Evolutionary conservation across 23 tunicate genomes (phyloP).

Genomic region (Halocynthia roretzi): DNA sequence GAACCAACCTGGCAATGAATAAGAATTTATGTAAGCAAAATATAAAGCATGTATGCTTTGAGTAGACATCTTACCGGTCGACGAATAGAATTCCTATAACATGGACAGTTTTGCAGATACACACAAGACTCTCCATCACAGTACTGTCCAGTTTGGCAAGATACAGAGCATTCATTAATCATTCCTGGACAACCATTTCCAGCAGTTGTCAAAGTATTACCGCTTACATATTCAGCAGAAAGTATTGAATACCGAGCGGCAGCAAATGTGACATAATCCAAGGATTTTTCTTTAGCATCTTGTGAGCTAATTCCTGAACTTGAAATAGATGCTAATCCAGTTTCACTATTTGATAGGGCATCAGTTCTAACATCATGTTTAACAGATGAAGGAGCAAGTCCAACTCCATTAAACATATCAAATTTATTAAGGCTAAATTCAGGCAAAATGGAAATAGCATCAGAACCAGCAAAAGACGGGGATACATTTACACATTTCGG

Average conservation of each 20-base stretch:
- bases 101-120: constrained; percentile 80
- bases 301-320: too few relatives aligned
- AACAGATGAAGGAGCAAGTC: too few relatives aligned
- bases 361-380: too few relatives aligned
- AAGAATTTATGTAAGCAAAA: background rate
- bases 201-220: constrained; percentile 11
- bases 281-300: background rate
- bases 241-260: constrained; percentile 51
- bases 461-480: too few relatives aligned
- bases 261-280: constrained; percentile 57
- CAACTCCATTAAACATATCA: too few relatives aligned
- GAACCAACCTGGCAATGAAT: constrained; percentile 58
- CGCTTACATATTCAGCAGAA: constrained; percentile 41
- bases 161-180: constrained; percentile 40
- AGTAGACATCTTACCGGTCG: constrained; percentile 54
- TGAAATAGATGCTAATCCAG: background rate
- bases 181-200: constrained; percentile 57
- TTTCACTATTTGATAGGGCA: background rate
- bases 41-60: background rate
- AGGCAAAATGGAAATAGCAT: too few relatives aligned
- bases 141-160: constrained; percentile 63
- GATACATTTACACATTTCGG: too few relatives aligned
- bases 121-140: constrained; percentile 81
- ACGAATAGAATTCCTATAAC: constrained; percentile 52
- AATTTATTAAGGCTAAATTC: too few relatives aligned